These are phyloP conservation scores for Aleiodes leptofemur DNA, from an alignment of 2,888 invertebrate genomes.

Conservation along the genomic window DNA sequence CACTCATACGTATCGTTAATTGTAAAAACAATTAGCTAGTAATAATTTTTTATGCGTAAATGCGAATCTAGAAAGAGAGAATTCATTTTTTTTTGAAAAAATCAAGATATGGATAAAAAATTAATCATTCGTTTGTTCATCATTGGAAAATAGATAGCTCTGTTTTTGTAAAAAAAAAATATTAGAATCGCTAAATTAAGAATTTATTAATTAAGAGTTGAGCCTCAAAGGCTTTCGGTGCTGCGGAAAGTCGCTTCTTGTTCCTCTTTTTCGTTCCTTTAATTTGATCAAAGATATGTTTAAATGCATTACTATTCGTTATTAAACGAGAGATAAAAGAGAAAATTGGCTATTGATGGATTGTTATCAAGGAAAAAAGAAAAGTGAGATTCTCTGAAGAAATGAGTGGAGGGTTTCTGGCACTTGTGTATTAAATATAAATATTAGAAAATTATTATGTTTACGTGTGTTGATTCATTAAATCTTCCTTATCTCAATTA, in stretches of 20 bases:
- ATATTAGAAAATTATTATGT: conserved; percentile 19
- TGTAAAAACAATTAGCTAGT: conserved; percentile 15
- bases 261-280: conserved; percentile 9
- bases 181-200: neutral
- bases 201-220: neutral
- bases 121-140: no score
- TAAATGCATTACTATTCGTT: conserved; percentile 9
- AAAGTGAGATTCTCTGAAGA: neutral
- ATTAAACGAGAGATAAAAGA: neutral
- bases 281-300: conserved; percentile 8
- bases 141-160: no score
- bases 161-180: no score
- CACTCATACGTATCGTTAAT: conserved; percentile 33
- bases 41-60: conserved; percentile 38
- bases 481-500: neutral
- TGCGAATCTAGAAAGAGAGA: neutral
- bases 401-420: conserved; percentile 16
- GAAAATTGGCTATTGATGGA: conserved; percentile 6
- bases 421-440: conserved; percentile 29
- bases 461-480: neutral
- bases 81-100: no score
- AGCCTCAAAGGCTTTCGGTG: conserved; percentile 12
- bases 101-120: neutral
- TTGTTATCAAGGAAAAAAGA: conserved; percentile 4
- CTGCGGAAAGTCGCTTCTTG: conserved; percentile 23